Conservation (phyloP, 1,140 invertebrate species). For the Cotesia chilonis region DNA sequence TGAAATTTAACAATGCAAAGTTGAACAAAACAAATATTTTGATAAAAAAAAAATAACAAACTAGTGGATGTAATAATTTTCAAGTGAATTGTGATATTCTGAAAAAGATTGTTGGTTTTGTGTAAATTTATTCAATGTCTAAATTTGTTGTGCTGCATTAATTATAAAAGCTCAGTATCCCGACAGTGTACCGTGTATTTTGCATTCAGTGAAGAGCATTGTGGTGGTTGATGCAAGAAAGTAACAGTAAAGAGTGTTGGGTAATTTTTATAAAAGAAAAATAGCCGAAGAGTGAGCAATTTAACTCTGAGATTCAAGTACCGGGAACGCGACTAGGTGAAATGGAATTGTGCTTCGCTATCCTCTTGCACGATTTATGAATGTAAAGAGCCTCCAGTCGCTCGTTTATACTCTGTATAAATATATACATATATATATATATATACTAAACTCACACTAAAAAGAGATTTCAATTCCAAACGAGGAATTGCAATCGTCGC, state of each 20-base stretch:
- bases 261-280: conserved; percentile 1
- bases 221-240: background rate
- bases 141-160: too few species aligned
- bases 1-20: too few species aligned
- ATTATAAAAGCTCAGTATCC: too few species aligned
- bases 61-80: too few species aligned
- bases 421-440: too few species aligned
- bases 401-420: too few species aligned
- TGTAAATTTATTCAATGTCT: too few species aligned
- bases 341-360: conserved; percentile 33
- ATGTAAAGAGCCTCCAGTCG: conserved; percentile 28
- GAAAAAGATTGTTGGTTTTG: too few species aligned
- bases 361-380: conserved; percentile 28
- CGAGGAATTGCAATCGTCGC: conserved; percentile 16
- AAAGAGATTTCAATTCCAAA: conserved; percentile 15
- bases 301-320: conserved; percentile 23
- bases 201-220: background rate
- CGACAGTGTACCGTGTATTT: too few species aligned
- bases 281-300: conserved; percentile 14
- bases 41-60: too few species aligned
- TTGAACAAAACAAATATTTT: too few species aligned
- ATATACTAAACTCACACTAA: background rate
- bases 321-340: conserved; percentile 25
- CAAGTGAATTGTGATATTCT: too few species aligned
- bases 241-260: background rate